A percentile compares a stretch with the other conserved stretches of the same genome.
These are phyloP conservation scores for Tanytarsus gracilentus DNA, from an alignment of 2,888 invertebrate genomes.

Conservation along the genomic window DNA sequence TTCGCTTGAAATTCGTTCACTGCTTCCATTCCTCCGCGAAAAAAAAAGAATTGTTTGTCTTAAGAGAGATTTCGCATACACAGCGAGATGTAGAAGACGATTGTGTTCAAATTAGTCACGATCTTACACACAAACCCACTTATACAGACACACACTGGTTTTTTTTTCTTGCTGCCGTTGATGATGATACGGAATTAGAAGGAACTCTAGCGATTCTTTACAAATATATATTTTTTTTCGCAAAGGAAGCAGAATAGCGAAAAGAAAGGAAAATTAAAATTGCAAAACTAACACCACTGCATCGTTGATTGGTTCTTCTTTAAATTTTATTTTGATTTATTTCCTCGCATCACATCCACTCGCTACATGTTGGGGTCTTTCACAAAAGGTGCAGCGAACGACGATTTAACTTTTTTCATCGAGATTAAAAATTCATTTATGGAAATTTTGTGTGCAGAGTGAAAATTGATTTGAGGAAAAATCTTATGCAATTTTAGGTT, in stretches of 20 bases:
- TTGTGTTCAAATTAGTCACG: slow-evolving; percentile 28
- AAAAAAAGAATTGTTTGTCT: slow-evolving; percentile 2
- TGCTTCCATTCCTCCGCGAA: neutral
- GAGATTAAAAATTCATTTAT: too few relatives aligned
- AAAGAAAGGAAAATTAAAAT: slow-evolving; percentile 5
- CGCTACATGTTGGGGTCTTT: too few relatives aligned
- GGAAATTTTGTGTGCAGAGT: too few relatives aligned
- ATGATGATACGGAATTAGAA: neutral
- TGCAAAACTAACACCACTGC: slow-evolving; percentile 16
- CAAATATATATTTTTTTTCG: neutral
- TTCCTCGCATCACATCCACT: too few relatives aligned
- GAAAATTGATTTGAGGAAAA: too few relatives aligned
- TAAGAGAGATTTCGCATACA: neutral
- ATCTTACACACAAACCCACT: slow-evolving; percentile 22
- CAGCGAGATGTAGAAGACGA: neutral
- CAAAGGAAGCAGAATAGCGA: slow-evolving; percentile 4
- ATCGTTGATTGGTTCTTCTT: too few relatives aligned
- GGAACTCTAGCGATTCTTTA: neutral
- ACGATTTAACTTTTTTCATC: too few relatives aligned
- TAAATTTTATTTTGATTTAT: too few relatives aligned
- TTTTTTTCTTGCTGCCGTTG: neutral
- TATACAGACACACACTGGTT: neutral
- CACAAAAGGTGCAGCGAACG: too few relatives aligned
- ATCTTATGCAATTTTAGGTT: too few relatives aligned
- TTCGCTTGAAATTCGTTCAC: neutral